These are phyloP conservation scores for Entomyzon cyanotis DNA, from an alignment of 2,113 vertebrate species.

Conservation along the genomic window DNA sequence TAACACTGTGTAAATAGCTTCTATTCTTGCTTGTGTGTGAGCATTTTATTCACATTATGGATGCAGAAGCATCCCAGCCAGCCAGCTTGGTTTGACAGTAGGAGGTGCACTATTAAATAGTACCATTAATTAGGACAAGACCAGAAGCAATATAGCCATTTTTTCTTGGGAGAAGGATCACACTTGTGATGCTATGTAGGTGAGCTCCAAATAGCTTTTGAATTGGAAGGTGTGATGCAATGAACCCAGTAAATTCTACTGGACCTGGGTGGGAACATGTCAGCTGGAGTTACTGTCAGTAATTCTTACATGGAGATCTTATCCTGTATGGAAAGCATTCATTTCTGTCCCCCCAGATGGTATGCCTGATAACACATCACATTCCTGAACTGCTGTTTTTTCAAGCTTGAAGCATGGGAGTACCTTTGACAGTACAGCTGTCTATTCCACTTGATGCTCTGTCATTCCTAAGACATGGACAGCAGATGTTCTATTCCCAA, in stretches of 20 bases:
- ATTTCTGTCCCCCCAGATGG: background rate
- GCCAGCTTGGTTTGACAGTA: background rate
- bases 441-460: conserved; percentile 12
- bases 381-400: background rate
- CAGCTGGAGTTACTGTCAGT: conserved; percentile 13
- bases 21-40: background rate
- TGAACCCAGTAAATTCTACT: background rate
- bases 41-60: background rate
- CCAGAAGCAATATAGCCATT: background rate
- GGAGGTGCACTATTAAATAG: background rate
- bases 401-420: background rate
- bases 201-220: conserved; percentile 1
- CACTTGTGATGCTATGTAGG: background rate
- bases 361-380: background rate
- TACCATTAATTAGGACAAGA: background rate
- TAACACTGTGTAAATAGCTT: background rate
- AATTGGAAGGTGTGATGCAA: background rate
- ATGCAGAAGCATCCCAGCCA: background rate
- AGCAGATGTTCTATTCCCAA: background rate
- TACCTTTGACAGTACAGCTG: background rate
- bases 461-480: background rate
- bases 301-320: background rate
- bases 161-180: background rate
- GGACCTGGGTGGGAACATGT: background rate
- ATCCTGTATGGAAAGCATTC: background rate